Percentiles rank a stretch among this genome's conserved stretches.
Conservation (phyloP, 2,113 vertebrate species). For the Chinchilla lanigera region DNA sequence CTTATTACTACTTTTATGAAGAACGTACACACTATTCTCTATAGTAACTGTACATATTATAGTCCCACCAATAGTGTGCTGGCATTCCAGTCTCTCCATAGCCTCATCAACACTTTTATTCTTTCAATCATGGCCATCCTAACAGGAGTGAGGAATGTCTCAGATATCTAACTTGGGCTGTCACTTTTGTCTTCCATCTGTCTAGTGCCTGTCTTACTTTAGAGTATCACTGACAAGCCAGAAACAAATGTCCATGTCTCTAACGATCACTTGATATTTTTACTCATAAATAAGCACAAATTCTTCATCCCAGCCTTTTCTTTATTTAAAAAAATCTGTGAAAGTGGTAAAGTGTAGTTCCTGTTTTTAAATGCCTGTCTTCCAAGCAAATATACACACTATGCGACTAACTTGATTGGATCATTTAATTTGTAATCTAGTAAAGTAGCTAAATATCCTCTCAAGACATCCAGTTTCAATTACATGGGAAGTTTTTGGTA, state of each 20-base stretch:
- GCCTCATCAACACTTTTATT: not conserved
- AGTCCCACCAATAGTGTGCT: not conserved
- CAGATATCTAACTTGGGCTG: not conserved
- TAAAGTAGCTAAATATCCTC: not conserved
- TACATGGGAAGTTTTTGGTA: not conserved
- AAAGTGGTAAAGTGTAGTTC: conserved; percentile 31
- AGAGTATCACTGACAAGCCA: not conserved
- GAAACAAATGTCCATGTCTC: not conserved
- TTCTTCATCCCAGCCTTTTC: not conserved
- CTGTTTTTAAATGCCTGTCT: not conserved
- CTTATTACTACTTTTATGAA: not conserved
- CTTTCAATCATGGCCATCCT: not conserved
- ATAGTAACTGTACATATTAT: not conserved
- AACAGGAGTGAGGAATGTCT: not conserved
- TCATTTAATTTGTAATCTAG: not conserved
- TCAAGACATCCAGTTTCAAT: not conserved
- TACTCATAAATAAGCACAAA: not conserved
- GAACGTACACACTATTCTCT: not conserved
- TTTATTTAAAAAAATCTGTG: conserved; percentile 29
- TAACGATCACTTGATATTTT: conserved; percentile 1
- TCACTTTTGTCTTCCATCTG: not conserved
- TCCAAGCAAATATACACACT: not conserved
- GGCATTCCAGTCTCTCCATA: not conserved
- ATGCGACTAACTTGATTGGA: not conserved
- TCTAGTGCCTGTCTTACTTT: not conserved